Base-by-base conservation (phyloP, 2,888 invertebrate species). In the Teleiodes luculella region DNA sequence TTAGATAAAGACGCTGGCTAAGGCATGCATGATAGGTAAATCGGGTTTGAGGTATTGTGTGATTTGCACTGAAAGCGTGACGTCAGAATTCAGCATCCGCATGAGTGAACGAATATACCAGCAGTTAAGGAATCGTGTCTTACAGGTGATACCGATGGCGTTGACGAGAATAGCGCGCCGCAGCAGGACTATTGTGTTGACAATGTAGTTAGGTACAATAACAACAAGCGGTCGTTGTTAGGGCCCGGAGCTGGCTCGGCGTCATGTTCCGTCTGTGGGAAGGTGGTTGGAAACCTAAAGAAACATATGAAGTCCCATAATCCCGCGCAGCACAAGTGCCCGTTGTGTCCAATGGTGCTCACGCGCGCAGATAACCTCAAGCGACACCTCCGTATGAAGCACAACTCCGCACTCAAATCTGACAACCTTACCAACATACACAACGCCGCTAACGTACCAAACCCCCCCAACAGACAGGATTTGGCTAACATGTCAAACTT, bases 321-420 rank as follows among this genome's bases (percentile, higher is more conserved):
- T 62, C 92, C 92, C 13, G 92, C 92, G 67, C 90, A 91, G 66
- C 92, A 92, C 72, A 90, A 90, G 68, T 93, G 93, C 65, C 92
- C 93, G 2, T 78, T 92, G 66, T 93, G 92, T 75, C 90, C 91
- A 45, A 91, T 92, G 61, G 89, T 91, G 53, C 90, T 93, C 68
- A 93, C 93, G 43, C 86, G 93, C 58, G 93, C 92, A 61, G 93
- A 93, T 75, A 93, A 93, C 76, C 90, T 93, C 70, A 93, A 93
- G 80, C 89, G 91, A 56, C 93, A 93, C 76, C 91, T 93, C 61
- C 91, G 91, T 66, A 90, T 91, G 80, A 93, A 93, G 77, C 93
- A 93, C 74, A 82, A 83, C 59, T 78, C 82, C 35, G 79, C 82
- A 41, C 66, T 89, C 61, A 76, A 76, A 33, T 74, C 80, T n/a